Base-by-base conservation (phyloP, 2,113 vertebrate genomes). In the Cyprinodon tularosa region DNA sequence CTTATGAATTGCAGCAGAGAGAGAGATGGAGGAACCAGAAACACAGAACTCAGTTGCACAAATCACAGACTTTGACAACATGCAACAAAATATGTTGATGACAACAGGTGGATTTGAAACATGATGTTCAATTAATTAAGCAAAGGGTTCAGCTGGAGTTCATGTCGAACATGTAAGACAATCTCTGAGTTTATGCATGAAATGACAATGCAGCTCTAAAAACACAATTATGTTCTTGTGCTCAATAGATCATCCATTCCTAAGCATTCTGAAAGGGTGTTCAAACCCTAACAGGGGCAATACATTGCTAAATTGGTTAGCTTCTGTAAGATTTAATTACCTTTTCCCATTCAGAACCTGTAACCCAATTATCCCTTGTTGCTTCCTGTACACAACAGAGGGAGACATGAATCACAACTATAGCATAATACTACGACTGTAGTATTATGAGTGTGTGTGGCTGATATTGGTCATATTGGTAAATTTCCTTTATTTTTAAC, bases 341-440 rank as follows among this genome's bases (percentile, higher is more conserved):
- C 93, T 94, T 95, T 96, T 95, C 92, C 91, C 90, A 91, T 94
- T 93, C 94, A 94, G 92, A 89, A 87, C 84, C 82, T 87, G 93
- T 95, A 96, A 98, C 96, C 92, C 89, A 95, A 95, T 98, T 96
- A 96, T 86, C 80, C 65, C 91, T 89, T 90, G 87, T 92, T 90
- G 93, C 95, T 97, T 97, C 96, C 96, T 96, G 92, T 93, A 95
- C 93, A 93, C 93, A 95, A 92, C 81, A 93, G 95, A 95, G 89
- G 85, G 86, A 81, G 50, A 80, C 72, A 73, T 79, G 90, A 94
- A 91, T 92, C 88, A 88, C 81, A 91, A 91, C 60, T 60, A 59
- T 68, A 75, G 57, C 72, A 86, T 91, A 72, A 40, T 36, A 69
- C 66, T n/a, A 22, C 48, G 65, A 37, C 44, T 40, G 71, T 22